Evolutionary conservation across 2,113 vertebrate genomes (phyloP).

Genomic region (Drymodes brunneopygia): DNA sequence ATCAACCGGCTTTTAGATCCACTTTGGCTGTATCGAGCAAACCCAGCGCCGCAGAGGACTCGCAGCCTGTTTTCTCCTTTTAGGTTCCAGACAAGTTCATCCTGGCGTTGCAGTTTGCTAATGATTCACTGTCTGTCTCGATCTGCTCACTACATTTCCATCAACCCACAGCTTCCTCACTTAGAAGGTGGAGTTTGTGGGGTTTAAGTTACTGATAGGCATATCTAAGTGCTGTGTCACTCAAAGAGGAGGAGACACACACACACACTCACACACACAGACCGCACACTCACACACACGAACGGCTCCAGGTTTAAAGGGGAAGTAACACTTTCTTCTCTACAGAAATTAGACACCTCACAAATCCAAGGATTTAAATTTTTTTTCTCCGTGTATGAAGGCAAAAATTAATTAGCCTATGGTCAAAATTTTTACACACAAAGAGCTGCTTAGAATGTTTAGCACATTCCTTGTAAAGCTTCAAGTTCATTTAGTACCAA

Average conservation of each 20-base stretch:
- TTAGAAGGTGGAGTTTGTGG: constrained; percentile 83
- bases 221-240: constrained; percentile 80
- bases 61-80: constrained; percentile 61
- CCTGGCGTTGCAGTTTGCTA: constrained; percentile 76
- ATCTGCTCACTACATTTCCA: constrained; percentile 80
- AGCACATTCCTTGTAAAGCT: neutral
- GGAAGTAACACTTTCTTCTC: constrained; percentile 61
- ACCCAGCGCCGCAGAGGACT: constrained; percentile 53
- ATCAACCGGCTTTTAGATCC: constrained; percentile 75
- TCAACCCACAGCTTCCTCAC: constrained; percentile 81
- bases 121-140: constrained; percentile 79
- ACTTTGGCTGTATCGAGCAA: constrained; percentile 72
- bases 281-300: neutral
- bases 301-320: constrained; percentile 77
- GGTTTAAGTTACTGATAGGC: constrained; percentile 84
- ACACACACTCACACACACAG: constrained; percentile 22
- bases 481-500: neutral
- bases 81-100: constrained; percentile 83
- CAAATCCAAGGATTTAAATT: neutral
- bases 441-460: neutral
- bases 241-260: constrained; percentile 81
- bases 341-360: neutral
- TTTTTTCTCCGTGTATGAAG: neutral
- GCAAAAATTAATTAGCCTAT: neutral
- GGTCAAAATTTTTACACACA: neutral